Conservation (phyloP, 2,797 vertebrate species). For the Coregonus ussuriensis region DNA sequence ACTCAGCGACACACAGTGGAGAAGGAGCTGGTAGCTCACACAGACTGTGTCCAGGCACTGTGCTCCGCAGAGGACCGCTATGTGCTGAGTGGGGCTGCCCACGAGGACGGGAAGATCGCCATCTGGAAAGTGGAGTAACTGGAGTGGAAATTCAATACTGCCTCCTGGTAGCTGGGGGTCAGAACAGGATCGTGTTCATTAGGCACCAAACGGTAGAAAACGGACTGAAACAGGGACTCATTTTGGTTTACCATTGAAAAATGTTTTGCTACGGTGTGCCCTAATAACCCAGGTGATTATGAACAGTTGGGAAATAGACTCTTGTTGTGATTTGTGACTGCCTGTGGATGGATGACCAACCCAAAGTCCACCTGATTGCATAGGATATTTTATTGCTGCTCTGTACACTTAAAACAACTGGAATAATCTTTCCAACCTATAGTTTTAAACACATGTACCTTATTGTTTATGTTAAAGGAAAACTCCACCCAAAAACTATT, state of each 20-base stretch:
- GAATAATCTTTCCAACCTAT: not conserved
- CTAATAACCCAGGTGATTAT: not conserved
- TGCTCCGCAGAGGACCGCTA: conserved; percentile 94
- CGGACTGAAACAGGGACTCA: not conserved
- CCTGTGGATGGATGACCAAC: not conserved
- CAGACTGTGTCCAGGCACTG: conserved; percentile 79
- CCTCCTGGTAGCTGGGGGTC: not conserved
- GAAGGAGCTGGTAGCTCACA: conserved; percentile 90
- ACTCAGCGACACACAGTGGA: conserved; percentile 76
- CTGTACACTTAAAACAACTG: not conserved
- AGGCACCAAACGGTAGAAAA: not conserved
- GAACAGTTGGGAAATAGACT: not conserved
- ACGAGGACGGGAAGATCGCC: conserved; percentile 90
- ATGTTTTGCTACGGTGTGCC: not conserved
- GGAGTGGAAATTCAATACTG: not conserved
- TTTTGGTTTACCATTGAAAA: not conserved
- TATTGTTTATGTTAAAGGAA: not conserved
- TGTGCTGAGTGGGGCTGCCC: conserved; percentile 88
- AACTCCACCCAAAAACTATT: too few relatives aligned
- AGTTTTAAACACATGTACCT: not conserved
- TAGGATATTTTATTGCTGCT: conserved; percentile 11
- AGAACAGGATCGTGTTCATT: not conserved
- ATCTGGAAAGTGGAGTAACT: conserved; percentile 94
- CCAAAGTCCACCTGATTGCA: not conserved
- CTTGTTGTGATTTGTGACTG: not conserved